A percentile compares a stretch with the other conserved stretches of the same genome.
Evolutionary conservation across 2,888 invertebrate species (phyloP).

Genomic region (Hoplodrina ambigua): DNA sequence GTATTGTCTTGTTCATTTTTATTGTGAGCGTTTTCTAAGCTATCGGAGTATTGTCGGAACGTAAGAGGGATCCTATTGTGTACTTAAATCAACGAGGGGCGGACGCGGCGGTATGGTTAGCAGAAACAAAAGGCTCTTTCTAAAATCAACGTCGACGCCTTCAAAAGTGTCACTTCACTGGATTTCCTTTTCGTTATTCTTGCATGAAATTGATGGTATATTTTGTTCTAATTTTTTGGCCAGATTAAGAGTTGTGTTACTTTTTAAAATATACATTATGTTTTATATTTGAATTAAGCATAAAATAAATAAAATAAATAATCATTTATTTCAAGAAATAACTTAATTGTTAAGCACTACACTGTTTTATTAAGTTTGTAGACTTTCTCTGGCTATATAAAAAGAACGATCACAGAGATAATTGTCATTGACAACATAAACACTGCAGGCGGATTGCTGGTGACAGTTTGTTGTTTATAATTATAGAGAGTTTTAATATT

Average conservation of each 20-base stretch:
- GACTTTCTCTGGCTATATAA: not conserved
- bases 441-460: too few relatives aligned
- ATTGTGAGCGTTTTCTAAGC: constrained; percentile 85
- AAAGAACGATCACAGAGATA: not conserved
- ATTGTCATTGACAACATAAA: not conserved
- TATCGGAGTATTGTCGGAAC: constrained; percentile 81
- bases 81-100: constrained; percentile 82
- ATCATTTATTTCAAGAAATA: too few relatives aligned
- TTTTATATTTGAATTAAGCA: not conserved
- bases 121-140: constrained; percentile 83
- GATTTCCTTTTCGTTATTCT: constrained; percentile 72
- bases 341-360: too few relatives aligned
- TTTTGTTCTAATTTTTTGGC: constrained; percentile 49
- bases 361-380: not conserved
- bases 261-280: not conserved
- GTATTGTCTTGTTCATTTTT: constrained; percentile 83
- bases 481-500: too few relatives aligned
- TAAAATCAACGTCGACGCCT: constrained; percentile 80
- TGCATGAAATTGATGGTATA: constrained; percentile 62
- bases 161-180: constrained; percentile 78
- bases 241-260: constrained; percentile 12
- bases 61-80: constrained; percentile 81
- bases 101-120: constrained; percentile 74
- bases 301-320: too few relatives aligned
- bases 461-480: not conserved